phyloP scores from a whole-genome alignment of 1,140 invertebrate species.

The Macrocentrus cingulum region DNA sequence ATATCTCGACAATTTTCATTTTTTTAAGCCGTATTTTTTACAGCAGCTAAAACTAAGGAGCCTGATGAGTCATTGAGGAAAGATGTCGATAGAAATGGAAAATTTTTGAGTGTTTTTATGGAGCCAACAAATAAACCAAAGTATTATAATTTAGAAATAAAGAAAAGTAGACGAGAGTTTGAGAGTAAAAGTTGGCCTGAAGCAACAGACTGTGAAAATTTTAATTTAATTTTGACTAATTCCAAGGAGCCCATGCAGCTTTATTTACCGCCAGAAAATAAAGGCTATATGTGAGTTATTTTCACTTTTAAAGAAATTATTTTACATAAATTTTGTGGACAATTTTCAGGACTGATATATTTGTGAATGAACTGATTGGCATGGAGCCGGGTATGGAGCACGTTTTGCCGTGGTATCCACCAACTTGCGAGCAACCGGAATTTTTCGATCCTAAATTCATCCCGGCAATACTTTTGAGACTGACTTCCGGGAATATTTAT shows the following conservation, averaged over 20 bases:
- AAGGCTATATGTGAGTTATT: slow-evolving; percentile 69
- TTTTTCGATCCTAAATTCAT: slow-evolving; percentile 54
- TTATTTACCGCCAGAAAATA: slow-evolving; percentile 74
- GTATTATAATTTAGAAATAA: slow-evolving; percentile 37
- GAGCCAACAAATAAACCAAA: slow-evolving; percentile 37
- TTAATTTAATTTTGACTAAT: slow-evolving; percentile 27
- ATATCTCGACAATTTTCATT: too few relatives aligned
- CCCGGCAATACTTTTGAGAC: slow-evolving; percentile 38
- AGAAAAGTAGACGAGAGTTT: slow-evolving; percentile 33
- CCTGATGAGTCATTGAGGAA: neutral
- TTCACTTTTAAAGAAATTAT: slow-evolving; percentile 7
- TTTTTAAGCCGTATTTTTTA: too few relatives aligned
- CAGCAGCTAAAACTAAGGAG: slow-evolving; percentile 21
- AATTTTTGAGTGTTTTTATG: slow-evolving; percentile 38
- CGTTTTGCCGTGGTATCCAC: slow-evolving; percentile 75
- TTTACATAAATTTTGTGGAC: slow-evolving; percentile 15
- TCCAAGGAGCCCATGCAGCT: slow-evolving; percentile 55
- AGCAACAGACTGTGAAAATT: slow-evolving; percentile 36
- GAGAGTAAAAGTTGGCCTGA: slow-evolving; percentile 41
- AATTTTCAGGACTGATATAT: slow-evolving; percentile 55
- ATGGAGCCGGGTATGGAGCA: slow-evolving; percentile 64
- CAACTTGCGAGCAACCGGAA: slow-evolving; percentile 62
- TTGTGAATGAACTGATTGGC: slow-evolving; percentile 64
- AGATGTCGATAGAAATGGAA: slow-evolving; percentile 17
- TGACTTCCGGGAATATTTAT: slow-evolving; percentile 26